Evolutionary conservation across 2,888 invertebrate genomes (phyloP).

Genomic region (Bibio marci): DNA sequence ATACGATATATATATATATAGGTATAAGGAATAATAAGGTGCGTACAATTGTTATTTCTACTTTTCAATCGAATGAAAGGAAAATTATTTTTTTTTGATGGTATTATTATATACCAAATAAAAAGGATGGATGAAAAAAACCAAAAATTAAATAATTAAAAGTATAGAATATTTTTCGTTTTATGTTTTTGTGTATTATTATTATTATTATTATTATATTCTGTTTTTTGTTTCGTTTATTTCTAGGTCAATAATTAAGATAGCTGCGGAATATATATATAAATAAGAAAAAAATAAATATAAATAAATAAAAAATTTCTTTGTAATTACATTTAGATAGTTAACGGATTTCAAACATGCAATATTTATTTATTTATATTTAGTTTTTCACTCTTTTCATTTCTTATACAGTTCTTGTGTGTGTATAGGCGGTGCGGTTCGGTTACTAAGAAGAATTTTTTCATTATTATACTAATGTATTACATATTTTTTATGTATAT

Average conservation of each 20-base stretch:
- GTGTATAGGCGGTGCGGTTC: too few species aligned
- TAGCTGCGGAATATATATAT: neutral
- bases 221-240: too few species aligned
- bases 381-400: neutral
- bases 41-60: neutral
- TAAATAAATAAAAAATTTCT: too few species aligned
- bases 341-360: conserved; percentile 11
- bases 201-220: too few species aligned
- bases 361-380: neutral
- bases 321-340: conserved; percentile 6
- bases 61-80: neutral
- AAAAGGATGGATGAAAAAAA: neutral
- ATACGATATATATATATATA: conserved; percentile 1
- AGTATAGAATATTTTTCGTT: too few species aligned
- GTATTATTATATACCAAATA: neutral
- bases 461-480: too few species aligned
- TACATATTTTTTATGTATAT: too few species aligned
- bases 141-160: neutral
- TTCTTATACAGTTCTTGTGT: too few species aligned
- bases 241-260: conserved; percentile 1
- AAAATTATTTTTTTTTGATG: neutral
- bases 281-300: neutral
- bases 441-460: too few species aligned
- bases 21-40: neutral
- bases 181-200: too few species aligned